phyloP scores from a whole-genome alignment of 2,797 vertebrate species.

The Yasuhikotakia modesta region DNA sequence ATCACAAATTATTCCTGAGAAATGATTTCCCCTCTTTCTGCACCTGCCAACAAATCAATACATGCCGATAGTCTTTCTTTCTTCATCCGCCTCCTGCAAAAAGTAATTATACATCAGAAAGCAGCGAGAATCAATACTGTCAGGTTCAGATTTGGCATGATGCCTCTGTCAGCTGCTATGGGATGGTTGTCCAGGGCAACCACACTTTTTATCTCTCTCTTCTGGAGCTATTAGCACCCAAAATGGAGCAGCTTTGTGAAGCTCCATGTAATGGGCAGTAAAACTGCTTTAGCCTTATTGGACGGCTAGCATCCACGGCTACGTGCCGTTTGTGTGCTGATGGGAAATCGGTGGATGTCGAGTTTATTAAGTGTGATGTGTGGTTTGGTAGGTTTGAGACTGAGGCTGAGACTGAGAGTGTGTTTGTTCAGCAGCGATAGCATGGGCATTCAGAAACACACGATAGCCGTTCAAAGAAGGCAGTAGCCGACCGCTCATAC shows the following conservation, averaged over 20 bases:
- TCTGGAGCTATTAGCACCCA: conserved; percentile 63
- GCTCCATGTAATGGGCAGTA: conserved; percentile 26
- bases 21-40: conserved; percentile 79
- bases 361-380: conserved; percentile 35
- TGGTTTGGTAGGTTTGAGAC: background rate
- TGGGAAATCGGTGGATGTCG: conserved; percentile 21
- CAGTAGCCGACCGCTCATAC: no score
- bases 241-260: no score
- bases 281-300: conserved; percentile 35
- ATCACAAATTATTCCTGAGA: conserved; percentile 94
- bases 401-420: background rate
- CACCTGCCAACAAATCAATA: conserved; percentile 89
- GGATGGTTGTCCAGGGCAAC: conserved; percentile 58
- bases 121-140: conserved; percentile 91
- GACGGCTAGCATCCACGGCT: conserved; percentile 23
- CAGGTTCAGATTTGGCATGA: conserved; percentile 77
- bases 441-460: background rate
- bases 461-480: no score
- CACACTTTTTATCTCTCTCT: conserved; percentile 59
- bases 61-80: conserved; percentile 74
- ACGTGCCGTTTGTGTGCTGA: conserved; percentile 25
- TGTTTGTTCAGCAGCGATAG: conserved; percentile 11
- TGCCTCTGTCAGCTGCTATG: conserved; percentile 77
- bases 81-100: conserved; percentile 65
- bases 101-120: conserved; percentile 97